phyloP scores from a whole-genome alignment of 2,113 vertebrate species.

The Halcyon senegalensis region DNA sequence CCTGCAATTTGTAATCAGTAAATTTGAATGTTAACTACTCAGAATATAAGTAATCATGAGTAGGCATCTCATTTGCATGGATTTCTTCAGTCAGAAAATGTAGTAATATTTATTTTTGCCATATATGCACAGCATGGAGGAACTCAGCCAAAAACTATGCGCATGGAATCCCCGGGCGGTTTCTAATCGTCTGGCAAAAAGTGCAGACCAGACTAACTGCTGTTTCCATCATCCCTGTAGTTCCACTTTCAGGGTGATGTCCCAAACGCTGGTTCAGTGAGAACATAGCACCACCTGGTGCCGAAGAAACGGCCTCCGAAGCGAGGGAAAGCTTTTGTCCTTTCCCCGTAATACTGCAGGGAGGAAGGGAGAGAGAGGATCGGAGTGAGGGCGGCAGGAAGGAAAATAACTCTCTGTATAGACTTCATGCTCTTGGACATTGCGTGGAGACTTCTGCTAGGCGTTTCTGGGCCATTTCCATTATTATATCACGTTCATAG shows the following conservation, averaged over 20 bases:
- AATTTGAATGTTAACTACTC: background rate
- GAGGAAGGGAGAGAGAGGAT: no score
- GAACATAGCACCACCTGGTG: constrained; percentile 24
- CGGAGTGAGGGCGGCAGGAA: background rate
- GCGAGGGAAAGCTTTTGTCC: background rate
- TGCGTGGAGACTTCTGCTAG: background rate
- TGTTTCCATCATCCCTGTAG: background rate
- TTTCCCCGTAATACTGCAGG: rapidly evolving
- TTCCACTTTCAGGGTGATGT: background rate
- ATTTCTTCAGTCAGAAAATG: background rate
- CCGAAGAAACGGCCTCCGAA: background rate
- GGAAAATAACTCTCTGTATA: background rate
- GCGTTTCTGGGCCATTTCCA: background rate
- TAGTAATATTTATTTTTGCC: background rate
- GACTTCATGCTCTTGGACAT: background rate
- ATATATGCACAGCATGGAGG: background rate
- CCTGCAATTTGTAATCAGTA: background rate
- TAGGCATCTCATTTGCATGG: background rate
- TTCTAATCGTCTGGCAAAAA: background rate
- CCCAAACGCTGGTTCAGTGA: background rate
- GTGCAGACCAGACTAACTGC: background rate
- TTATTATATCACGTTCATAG: background rate
- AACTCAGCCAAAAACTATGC: background rate
- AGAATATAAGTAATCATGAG: background rate
- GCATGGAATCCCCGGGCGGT: rapidly evolving